Evolutionary conservation across 2,113 vertebrate genomes (phyloP), one percentile per base, ranked within the genome.

Genomic region (Ceratotherium simum): DNA sequence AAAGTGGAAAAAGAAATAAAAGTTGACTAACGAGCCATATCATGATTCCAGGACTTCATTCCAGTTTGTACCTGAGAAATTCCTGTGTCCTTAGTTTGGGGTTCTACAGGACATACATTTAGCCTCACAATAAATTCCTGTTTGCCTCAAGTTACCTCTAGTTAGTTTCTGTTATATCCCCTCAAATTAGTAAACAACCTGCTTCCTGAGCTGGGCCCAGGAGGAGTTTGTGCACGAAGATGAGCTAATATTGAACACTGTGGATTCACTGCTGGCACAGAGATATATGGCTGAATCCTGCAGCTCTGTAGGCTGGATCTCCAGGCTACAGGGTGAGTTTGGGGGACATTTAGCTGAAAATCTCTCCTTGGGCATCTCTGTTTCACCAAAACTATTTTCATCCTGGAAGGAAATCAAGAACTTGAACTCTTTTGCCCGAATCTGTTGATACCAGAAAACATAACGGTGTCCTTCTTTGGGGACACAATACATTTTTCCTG

Each of bases 391-490:
- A 27, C 14, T 0, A 0, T 33, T 5, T 17, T 64, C 0, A 3
- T 62, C 14, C 70, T 93, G 76, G 51, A 97, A 81, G 23, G 72
- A 95, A 90, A 94, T 73, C 62, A 97, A 82, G 60, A 94, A 83
- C 29, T 76, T 92, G 58, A 95, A 62, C 18, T 88, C 62, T 58
- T 96, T 86, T 10, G 3, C 13, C 13, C 8, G 56, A 39, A 64
- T 51, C 73, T 93, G 89, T n/a, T 69, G 94, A n/a, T 96, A 97
- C 96, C 89, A 97, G n/a, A 11, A 42, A 42, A 95, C 64, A 9
- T 18, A 95, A 0, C 0, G 1, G 16, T 96, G 85, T 64, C 80
- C 85, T 54, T 51, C 80, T n/a, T 4, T 6, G 1, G 91, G 79
- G 12, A 39, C 65, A 78, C 67, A 96, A 1, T 23, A 0, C 72